A percentile compares a stretch with the other conserved stretches of the same genome.
phyloP scores from a whole-genome alignment of 2,113 vertebrate species.

The Panthera uncia region DNA sequence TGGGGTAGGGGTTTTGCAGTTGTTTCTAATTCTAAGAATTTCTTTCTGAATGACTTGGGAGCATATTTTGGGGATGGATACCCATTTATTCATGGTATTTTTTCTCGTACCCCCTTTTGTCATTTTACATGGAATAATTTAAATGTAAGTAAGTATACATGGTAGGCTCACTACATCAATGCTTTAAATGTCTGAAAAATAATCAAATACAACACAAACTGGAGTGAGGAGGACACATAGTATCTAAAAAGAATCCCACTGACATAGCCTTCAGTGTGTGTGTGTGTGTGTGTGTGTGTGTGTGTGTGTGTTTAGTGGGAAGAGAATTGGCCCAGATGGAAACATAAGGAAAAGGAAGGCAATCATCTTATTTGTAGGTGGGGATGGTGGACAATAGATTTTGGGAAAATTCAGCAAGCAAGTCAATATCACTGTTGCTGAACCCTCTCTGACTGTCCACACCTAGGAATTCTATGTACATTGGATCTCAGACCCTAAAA shows the following conservation, averaged over 20 bases:
- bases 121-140: background rate
- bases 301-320: background rate
- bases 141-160: background rate
- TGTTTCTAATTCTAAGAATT: slow-evolving; percentile 62
- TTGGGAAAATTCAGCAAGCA: background rate
- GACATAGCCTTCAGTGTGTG: background rate
- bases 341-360: background rate
- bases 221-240: background rate
- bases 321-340: background rate
- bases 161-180: background rate
- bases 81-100: background rate
- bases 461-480: background rate
- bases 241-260: background rate
- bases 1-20: slow-evolving; percentile 41
- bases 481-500: background rate
- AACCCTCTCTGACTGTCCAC: background rate
- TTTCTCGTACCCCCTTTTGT: background rate
- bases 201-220: background rate
- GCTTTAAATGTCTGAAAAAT: slow-evolving; percentile 6
- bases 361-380: background rate
- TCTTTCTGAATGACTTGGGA: slow-evolving; percentile 38
- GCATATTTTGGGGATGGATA: background rate
- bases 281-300: background rate
- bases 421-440: background rate
- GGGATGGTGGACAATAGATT: background rate